Percentiles rank a stretch among this genome's conserved stretches.
These are phyloP conservation scores for Clinocottus analis DNA, from an alignment of 2,113 vertebrate genomes.

Conservation along the genomic window DNA sequence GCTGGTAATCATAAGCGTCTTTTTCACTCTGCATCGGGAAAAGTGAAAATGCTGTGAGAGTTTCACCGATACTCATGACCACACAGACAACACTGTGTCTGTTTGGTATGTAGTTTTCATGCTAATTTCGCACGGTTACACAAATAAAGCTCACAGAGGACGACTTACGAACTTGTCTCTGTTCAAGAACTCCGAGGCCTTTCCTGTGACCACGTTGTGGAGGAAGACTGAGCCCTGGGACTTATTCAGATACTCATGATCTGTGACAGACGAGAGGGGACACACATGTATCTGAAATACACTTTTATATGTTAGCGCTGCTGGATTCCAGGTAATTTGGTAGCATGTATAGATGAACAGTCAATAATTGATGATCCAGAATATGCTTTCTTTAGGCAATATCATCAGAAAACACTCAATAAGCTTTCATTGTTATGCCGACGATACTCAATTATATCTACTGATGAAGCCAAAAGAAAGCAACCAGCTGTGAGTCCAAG, in stretches of 20 bases:
- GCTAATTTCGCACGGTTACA: neutral
- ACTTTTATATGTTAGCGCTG: neutral
- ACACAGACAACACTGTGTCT: neutral
- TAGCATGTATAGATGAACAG: neutral
- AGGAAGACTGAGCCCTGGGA: slow-evolving; percentile 81
- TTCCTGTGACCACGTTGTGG: slow-evolving; percentile 78
- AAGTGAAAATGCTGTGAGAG: neutral
- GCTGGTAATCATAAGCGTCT: slow-evolving; percentile 86
- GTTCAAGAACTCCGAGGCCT: slow-evolving; percentile 76
- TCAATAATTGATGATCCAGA: neutral
- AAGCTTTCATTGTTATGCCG: too few species aligned
- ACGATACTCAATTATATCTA: too few species aligned
- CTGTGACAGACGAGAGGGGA: slow-evolving; percentile 46
- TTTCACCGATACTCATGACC: neutral
- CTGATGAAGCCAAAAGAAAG: too few species aligned
- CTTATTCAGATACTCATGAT: slow-evolving; percentile 76
- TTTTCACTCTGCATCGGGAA: slow-evolving; percentile 80
- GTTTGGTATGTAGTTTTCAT: neutral
- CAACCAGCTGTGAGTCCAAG: too few species aligned
- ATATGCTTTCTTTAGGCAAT: too few species aligned
- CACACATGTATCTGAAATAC: neutral
- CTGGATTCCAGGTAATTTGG: neutral
- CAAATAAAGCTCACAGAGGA: neutral
- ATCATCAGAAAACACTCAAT: too few species aligned
- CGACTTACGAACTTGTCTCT: slow-evolving; percentile 86